Evolutionary conservation across 2,113 vertebrate genomes (phyloP).

Genomic region (Mirza zaza): DNA sequence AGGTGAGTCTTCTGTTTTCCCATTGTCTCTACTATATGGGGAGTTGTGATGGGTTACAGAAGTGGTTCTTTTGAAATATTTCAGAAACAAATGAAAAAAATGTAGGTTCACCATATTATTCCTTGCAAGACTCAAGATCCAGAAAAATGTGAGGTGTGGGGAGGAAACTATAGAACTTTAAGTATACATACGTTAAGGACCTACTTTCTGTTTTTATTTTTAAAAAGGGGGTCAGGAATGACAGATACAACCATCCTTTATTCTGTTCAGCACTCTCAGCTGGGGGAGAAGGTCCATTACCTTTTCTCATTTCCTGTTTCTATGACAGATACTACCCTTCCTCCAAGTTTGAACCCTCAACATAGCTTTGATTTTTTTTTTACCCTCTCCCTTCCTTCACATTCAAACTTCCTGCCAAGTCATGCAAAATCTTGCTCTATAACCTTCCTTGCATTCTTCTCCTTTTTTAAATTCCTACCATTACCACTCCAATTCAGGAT

Average conservation of each 20-base stretch:
- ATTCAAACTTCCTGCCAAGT: constrained; percentile 42
- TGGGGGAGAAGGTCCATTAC: too few species aligned
- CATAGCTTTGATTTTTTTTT: constrained; percentile 8
- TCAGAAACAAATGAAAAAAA: neutral
- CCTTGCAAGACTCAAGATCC: neutral
- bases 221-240: too few species aligned
- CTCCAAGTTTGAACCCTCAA: neutral
- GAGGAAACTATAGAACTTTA: neutral
- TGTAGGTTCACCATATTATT: neutral
- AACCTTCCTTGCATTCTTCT: neutral
- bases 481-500: neutral
- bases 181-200: neutral
- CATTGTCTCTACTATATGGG: neutral
- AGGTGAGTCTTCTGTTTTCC: neutral
- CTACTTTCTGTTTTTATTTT: neutral
- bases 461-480: neutral
- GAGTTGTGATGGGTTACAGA: neutral
- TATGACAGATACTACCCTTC: neutral
- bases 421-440: neutral
- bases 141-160: neutral
- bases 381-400: neutral
- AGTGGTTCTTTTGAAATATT: neutral
- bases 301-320: neutral
- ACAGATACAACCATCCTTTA: neutral
- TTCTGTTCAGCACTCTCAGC: neutral